Conservation (phyloP, 2,113 vertebrate species). For the Trogon surrucura region DNA sequence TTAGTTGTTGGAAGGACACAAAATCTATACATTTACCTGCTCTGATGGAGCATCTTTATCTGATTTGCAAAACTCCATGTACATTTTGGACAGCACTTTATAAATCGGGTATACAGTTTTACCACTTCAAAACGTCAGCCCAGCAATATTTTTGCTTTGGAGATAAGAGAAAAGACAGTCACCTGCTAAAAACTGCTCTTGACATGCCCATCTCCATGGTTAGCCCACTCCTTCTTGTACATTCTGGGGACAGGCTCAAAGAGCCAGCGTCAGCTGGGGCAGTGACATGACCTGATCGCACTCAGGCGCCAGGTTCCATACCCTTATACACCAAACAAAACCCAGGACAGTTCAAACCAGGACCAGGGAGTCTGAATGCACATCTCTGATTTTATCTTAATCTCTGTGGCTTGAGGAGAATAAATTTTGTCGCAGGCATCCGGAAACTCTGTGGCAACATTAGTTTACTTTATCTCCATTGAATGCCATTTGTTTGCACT, state of each 20-base stretch:
- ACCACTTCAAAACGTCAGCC: background rate
- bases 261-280: background rate
- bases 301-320: background rate
- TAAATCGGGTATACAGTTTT: background rate
- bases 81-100: background rate
- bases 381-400: background rate
- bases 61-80: background rate
- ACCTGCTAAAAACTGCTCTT: background rate
- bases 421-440: background rate
- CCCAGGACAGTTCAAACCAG: background rate
- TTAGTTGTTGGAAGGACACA: background rate
- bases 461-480: background rate
- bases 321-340: background rate
- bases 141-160: background rate
- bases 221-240: background rate
- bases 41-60: background rate
- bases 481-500: background rate
- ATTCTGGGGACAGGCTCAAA: background rate
- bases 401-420: background rate
- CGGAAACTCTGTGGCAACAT: background rate
- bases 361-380: background rate
- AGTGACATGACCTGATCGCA: background rate
- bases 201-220: fast-evolving
- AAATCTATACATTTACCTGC: background rate
- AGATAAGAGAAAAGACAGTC: background rate